These are phyloP conservation scores for Parotia lawesii DNA, from an alignment of 2,113 vertebrate species.

Conservation along the genomic window DNA sequence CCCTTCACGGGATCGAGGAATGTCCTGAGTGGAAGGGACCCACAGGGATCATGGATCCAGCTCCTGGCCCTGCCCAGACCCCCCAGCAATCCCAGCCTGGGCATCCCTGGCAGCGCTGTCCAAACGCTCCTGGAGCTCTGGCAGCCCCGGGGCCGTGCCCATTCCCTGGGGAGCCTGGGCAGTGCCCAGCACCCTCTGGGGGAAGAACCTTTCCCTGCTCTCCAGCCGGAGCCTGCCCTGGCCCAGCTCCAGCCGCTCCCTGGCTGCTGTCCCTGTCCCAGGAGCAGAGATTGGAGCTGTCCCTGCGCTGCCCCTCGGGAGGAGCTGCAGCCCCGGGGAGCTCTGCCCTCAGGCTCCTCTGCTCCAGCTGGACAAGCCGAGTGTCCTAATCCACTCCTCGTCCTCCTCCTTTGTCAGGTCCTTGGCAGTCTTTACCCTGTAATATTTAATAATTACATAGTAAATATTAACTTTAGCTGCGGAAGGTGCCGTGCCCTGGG, in stretches of 20 bases:
- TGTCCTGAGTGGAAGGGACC: not conserved
- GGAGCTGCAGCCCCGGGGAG: not conserved
- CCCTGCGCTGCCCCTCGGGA: not conserved
- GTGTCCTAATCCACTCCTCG: not conserved
- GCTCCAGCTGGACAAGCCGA: not conserved
- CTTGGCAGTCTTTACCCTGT: fast-evolving
- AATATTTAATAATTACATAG: not conserved
- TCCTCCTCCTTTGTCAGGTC: not conserved
- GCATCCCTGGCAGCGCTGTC: not conserved
- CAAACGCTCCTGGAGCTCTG: not conserved
- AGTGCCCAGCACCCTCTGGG: not conserved
- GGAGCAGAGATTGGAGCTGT: not conserved
- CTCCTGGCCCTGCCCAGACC: not conserved
- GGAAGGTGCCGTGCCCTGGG: not conserved
- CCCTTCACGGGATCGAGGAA: not conserved
- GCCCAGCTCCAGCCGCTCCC: not conserved
- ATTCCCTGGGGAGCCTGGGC: not conserved
- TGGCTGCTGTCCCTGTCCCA: not conserved
- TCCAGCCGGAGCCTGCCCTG: not conserved
- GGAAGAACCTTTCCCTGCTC: not conserved
- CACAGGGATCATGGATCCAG: not conserved
- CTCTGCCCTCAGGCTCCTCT: not conserved
- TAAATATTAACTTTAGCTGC: fast-evolving
- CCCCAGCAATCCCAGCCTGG: not conserved
- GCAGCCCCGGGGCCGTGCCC: not conserved